Percentiles rank a stretch among this genome's conserved stretches.
Conservation (phyloP, 2,797 vertebrate species). For the Aeoliscus strigatus region DNA sequence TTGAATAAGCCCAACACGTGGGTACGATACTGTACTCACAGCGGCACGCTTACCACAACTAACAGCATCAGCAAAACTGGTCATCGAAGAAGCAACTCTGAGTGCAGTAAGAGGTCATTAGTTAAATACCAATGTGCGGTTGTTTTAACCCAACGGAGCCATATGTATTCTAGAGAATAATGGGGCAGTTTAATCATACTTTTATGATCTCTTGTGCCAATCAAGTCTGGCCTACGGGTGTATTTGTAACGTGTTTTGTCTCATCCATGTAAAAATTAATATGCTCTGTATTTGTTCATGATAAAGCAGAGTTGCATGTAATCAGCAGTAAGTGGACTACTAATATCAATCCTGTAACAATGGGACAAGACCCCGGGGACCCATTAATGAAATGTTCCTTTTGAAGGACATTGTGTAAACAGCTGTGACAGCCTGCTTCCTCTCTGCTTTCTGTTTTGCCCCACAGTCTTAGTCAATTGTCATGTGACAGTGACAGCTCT, state of each 20-base stretch:
- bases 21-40: conserved; percentile 55
- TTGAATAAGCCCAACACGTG: conserved; percentile 65
- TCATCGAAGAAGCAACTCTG: conserved; percentile 35
- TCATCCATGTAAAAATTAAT: not conserved
- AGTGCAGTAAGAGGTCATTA: conserved; percentile 46
- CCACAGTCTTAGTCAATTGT: conserved; percentile 54
- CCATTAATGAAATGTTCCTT: conserved; percentile 5
- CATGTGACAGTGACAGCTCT: conserved; percentile 59
- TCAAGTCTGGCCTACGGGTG: not conserved
- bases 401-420: conserved; percentile 27
- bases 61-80: conserved; percentile 58
- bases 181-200: conserved; percentile 27
- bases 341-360: conserved; percentile 5
- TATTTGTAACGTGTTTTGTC: not conserved
- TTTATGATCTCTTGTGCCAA: conserved; percentile 15
- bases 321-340: conserved; percentile 15
- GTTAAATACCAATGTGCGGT: conserved; percentile 31
- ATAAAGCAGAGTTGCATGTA: conserved; percentile 3
- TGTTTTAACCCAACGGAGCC: conserved; percentile 35
- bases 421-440: conserved; percentile 26
- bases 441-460: conserved; percentile 35
- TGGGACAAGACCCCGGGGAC: not conserved
- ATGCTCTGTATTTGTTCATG: conserved; percentile 1
- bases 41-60: conserved; percentile 56
- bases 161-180: conserved; percentile 39